Percentiles rank a stretch among this genome's conserved stretches.
Conservation (phyloP, 2,888 invertebrate species). For the Troides oblongomaculatus region DNA sequence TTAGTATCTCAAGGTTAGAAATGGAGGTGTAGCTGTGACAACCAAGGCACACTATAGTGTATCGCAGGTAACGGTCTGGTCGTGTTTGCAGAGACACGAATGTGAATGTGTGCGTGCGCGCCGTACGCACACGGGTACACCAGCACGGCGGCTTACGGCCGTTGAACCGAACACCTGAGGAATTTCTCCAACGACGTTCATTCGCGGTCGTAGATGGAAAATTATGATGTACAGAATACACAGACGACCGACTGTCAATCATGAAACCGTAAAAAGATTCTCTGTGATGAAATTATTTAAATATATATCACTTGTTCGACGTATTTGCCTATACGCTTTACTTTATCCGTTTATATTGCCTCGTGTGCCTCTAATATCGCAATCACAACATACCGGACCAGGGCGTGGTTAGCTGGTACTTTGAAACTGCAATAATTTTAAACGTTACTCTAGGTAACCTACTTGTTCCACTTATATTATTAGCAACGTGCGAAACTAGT, state of each 20-base stretch:
- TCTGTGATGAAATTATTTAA: neutral
- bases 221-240: slow-evolving; percentile 50
- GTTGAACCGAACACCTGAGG: slow-evolving; percentile 78
- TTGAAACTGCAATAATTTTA: slow-evolving; percentile 33
- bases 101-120: slow-evolving; percentile 65
- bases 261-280: neutral
- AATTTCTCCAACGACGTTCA: slow-evolving; percentile 73
- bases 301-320: neutral
- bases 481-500: slow-evolving; percentile 35
- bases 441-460: slow-evolving; percentile 53
- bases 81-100: slow-evolving; percentile 70
- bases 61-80: slow-evolving; percentile 71
- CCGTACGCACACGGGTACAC: slow-evolving; percentile 57
- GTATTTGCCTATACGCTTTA: neutral
- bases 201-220: slow-evolving; percentile 65
- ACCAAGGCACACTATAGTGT: slow-evolving; percentile 62
- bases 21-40: slow-evolving; percentile 46
- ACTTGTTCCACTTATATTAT: slow-evolving; percentile 44
- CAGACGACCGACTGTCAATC: slow-evolving; percentile 33
- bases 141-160: slow-evolving; percentile 67
- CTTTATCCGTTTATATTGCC: slow-evolving; percentile 5
- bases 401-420: slow-evolving; percentile 63
- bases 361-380: slow-evolving; percentile 44
- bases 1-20: neutral
- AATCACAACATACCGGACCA: slow-evolving; percentile 62